Base-by-base conservation (phyloP, 2,797 vertebrate species). In the Gouania willdenowi region DNA sequence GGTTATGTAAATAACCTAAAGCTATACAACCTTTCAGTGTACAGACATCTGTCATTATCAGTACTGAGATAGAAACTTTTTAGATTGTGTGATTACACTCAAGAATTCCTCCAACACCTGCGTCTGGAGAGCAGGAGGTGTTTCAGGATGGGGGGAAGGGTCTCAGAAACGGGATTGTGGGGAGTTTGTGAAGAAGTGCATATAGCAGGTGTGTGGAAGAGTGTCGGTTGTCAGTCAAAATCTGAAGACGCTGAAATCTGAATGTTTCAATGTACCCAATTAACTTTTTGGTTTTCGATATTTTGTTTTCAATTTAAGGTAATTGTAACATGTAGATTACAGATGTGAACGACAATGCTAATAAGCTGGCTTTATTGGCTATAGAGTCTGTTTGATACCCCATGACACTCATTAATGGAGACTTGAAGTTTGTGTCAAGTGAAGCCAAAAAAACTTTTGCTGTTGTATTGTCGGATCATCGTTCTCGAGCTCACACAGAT, bases 341-440 rank as follows among this genome's bases (percentile, higher is more conserved):
- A 80, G 79, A 83, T 79, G 63, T 76, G 79, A 83, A 56, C 81
- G 60, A 45, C 70, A 52, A n/a, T n/a, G n/a, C n/a, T n/a, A n/a
- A n/a, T n/a, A n/a, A n/a, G n/a, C n/a, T n/a, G n/a, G n/a, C n/a
- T n/a, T n/a, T n/a, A n/a, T n/a, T n/a, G n/a, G n/a, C n/a, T n/a
- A n/a, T n/a, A n/a, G n/a, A n/a, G n/a, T n/a, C n/a, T n/a, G n/a
- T n/a, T n/a, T n/a, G n/a, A n/a, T n/a, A n/a, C n/a, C n/a, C n/a
- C n/a, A n/a, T n/a, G n/a, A n/a, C n/a, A n/a, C n/a, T n/a, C n/a
- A n/a, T n/a, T n/a, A 55, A 41, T 50, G 18, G 33, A 60, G 69
- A 75, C 62, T 61, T 69, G 47, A 75, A 75, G 75, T 71, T 70
- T 9, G 36, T 1, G 4, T 8, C 28, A 27, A 45, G 42, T 5